Base-by-base conservation (phyloP, 2,797 vertebrate species). In the Rhynchotus rufescens region DNA sequence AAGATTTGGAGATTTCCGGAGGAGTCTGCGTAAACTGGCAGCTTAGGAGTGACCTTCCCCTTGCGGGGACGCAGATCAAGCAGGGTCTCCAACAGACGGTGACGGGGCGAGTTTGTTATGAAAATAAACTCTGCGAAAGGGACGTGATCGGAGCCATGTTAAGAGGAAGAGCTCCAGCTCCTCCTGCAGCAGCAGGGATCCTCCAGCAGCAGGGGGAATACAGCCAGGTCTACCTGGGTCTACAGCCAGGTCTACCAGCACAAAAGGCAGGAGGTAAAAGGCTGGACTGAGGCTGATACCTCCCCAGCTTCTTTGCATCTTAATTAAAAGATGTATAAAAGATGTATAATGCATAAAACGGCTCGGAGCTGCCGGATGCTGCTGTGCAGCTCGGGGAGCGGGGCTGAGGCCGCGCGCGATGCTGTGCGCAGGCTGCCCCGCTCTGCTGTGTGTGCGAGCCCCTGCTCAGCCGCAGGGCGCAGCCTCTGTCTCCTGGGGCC, bases 121-220 rank as follows among this genome's bases (percentile, higher is more conserved):
- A 91, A 94, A 92, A 91, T 67, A 96, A 96, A 94, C 91, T 74
- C 79, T 76, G 80, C 77, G 81, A 90, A 85, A 95, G 84, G 69
- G 51, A 49, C 3, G 25, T 75, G 93, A 52, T 67, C 80, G 72
- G 80, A 21, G 47, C 62, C 60, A 9, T 23, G 73, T 77, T 60
- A 80, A 88, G 92, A 90, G 96, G 95, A 96, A 96, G 52, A 78
- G 90, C 84, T 79, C 68, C 74, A 65, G 59, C 89, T 68, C 42
- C 45, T 93, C 80, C 89, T 91, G 38, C 44, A 4, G n/a, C 32
- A 8, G 12, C 12, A n/a, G 34, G 49, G 54, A 12, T 47, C 71
- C n/a, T n/a, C n/a, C n/a, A n/a, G n/a, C n/a, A n/a, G 62, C 59
- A 51, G 9, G 28, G 30, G 36, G 45, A 32, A 17, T 15, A 26